Evolutionary conservation across 2,113 vertebrate genomes (phyloP).

Genomic region (Casuarius casuarius): DNA sequence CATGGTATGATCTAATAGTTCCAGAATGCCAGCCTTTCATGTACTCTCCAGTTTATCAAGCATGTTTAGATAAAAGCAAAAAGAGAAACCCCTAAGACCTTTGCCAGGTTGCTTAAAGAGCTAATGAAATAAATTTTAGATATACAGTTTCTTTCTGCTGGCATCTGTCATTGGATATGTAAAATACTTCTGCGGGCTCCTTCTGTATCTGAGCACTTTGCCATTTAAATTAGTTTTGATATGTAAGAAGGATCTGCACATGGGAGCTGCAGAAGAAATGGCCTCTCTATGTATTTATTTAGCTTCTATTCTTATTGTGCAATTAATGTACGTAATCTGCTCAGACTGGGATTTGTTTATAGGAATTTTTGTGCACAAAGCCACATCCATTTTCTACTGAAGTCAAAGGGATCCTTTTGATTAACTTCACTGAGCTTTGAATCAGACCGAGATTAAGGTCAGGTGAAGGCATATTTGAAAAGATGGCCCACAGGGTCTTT

Average conservation of each 20-base stretch:
- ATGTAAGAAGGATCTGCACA: background rate
- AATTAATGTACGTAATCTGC: background rate
- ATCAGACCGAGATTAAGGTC: constrained; percentile 18
- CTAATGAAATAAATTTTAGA: constrained; percentile 16
- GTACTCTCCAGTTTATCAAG: background rate
- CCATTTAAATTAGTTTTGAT: constrained; percentile 36
- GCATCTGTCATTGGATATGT: background rate
- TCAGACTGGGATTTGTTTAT: background rate
- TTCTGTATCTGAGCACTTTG: constrained; percentile 14
- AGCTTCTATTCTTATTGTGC: constrained; percentile 16
- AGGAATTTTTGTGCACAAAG: background rate
- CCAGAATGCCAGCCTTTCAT: background rate
- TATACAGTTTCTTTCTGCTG: constrained; percentile 8
- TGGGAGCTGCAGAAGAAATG: background rate
- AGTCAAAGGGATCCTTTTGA: background rate
- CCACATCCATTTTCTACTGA: background rate
- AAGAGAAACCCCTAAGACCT: background rate
- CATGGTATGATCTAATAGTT: background rate
- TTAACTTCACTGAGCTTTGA: constrained; percentile 13
- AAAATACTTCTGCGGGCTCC: background rate
- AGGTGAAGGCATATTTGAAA: constrained; percentile 15
- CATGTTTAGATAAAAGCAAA: background rate
- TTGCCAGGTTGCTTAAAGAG: constrained; percentile 6
- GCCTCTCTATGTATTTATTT: background rate
- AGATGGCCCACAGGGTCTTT: background rate